phyloP scores from a whole-genome alignment of 2,797 vertebrate genomes.

The Botia kubotai region DNA sequence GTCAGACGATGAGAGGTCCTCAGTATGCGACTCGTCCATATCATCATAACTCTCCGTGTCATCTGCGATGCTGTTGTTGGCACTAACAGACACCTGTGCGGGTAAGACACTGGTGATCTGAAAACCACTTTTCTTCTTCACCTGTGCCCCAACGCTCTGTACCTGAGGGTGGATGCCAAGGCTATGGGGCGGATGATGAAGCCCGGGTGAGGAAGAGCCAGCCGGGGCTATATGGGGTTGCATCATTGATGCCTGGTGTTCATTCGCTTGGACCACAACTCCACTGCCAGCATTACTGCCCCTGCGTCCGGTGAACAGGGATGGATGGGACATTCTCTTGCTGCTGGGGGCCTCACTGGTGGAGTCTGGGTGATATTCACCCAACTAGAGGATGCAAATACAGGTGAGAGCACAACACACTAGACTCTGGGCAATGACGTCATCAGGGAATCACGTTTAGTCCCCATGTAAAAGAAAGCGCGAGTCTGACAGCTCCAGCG shows the following conservation, averaged over 20 bases:
- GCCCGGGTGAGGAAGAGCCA: constrained; percentile 80
- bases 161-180: constrained; percentile 78
- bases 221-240: constrained; percentile 73
- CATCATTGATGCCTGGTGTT: constrained; percentile 77
- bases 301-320: constrained; percentile 79
- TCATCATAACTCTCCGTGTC: constrained; percentile 98
- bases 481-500: neutral
- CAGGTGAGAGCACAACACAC: constrained; percentile 39
- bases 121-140: constrained; percentile 99
- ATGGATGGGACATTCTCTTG: constrained; percentile 88
- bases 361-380: constrained; percentile 87
- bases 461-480: constrained; percentile 16
- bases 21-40: constrained; percentile 96
- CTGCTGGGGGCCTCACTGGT: constrained; percentile 80
- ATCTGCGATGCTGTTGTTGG: constrained; percentile 96
- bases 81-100: constrained; percentile 92
- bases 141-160: constrained; percentile 83
- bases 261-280: constrained; percentile 73
- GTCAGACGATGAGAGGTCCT: constrained; percentile 95
- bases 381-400: neutral
- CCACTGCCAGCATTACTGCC: constrained; percentile 80
- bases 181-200: constrained; percentile 84
- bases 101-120: constrained; percentile 97
- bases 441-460: constrained; percentile 11
- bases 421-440: constrained; percentile 48